phyloP scores from a whole-genome alignment of 2,888 invertebrate species.

The Sinohyriopsis cumingii region DNA sequence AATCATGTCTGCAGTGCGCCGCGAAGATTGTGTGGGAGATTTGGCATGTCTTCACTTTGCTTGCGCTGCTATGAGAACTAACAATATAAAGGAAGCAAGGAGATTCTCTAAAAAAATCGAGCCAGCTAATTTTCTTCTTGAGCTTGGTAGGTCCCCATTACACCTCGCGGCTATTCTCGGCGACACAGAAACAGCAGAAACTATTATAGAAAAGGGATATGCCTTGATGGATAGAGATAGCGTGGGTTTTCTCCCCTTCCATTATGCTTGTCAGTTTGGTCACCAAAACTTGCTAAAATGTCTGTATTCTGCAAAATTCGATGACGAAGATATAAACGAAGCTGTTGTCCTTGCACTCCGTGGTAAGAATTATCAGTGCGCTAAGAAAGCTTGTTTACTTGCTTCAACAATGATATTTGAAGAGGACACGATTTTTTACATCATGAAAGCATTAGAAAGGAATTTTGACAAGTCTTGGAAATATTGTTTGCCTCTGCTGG shows the following conservation, averaged over 20 bases:
- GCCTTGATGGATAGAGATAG: constrained; percentile 11
- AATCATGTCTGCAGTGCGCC: constrained; percentile 25
- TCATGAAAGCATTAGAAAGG: constrained; percentile 23
- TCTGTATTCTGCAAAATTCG: constrained; percentile 21
- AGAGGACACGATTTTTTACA: constrained; percentile 18
- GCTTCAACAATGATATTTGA: constrained; percentile 20
- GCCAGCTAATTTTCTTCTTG: constrained; percentile 2
- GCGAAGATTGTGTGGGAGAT: constrained; percentile 22
- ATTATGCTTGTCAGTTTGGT: constrained; percentile 39
- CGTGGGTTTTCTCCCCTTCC: constrained; percentile 39
- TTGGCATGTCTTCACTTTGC: constrained; percentile 16
- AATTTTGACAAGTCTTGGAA: constrained; percentile 15
- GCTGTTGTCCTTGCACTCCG: constrained; percentile 26
- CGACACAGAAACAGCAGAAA: constrained; percentile 17
- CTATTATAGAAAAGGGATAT: constrained; percentile 10
- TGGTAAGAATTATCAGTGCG: constrained; percentile 9
- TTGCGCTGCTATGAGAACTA: constrained; percentile 13
- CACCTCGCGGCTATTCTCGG: constrained; percentile 31
- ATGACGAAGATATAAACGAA: constrained; percentile 28
- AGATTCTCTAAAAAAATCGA: constrained; percentile 15
- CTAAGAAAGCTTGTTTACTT: constrained; percentile 11
- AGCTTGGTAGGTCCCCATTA: constrained; percentile 1
- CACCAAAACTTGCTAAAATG: constrained; percentile 6
- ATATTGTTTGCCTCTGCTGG: constrained; percentile 22
- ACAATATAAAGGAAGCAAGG: constrained; percentile 10